Percentiles rank a stretch among this genome's conserved stretches.
Conservation (phyloP, 2,888 invertebrate genomes). For the Oasisia sp. region DNA sequence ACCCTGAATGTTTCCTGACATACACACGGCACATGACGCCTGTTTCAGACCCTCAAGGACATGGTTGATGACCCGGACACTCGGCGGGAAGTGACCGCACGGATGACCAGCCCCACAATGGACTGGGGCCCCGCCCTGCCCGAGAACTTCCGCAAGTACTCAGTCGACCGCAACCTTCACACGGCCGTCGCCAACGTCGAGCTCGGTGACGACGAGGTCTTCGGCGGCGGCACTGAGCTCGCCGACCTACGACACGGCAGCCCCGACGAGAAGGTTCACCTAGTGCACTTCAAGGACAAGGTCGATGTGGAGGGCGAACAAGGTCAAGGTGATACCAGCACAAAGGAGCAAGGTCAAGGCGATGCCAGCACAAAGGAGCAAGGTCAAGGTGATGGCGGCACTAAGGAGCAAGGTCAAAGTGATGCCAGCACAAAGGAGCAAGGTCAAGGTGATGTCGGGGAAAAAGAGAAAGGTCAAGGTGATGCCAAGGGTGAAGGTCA, state of each 20-base stretch:
- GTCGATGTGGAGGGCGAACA: neutral
- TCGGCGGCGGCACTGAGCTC: slow-evolving; percentile 25
- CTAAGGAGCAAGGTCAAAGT: neutral
- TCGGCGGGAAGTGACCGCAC: slow-evolving; percentile 27
- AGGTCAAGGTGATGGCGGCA: neutral
- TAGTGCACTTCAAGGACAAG: slow-evolving; percentile 36
- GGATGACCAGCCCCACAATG: slow-evolving; percentile 30
- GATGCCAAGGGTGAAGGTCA: no score
- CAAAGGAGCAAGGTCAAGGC: neutral
- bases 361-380: slow-evolving; percentile 7
- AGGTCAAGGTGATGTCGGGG: neutral
- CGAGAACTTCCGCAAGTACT: slow-evolving; percentile 42
- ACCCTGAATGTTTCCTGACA: neutral
- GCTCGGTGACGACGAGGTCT: slow-evolving; percentile 32
- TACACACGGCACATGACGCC: neutral
- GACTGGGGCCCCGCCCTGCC: slow-evolving; percentile 53
- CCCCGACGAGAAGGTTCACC: slow-evolving; percentile 26
- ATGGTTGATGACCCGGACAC: slow-evolving; percentile 31
- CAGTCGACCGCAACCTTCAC: slow-evolving; percentile 22
- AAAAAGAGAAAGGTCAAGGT: no score
- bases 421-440: neutral
- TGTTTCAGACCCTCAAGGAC: slow-evolving; percentile 28
- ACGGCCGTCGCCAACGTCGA: slow-evolving; percentile 24
- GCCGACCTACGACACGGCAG: neutral
- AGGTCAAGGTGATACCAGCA: neutral